Evolutionary conservation across 2,888 invertebrate genomes (phyloP).

Genomic region (Lithophane ornitopus): DNA sequence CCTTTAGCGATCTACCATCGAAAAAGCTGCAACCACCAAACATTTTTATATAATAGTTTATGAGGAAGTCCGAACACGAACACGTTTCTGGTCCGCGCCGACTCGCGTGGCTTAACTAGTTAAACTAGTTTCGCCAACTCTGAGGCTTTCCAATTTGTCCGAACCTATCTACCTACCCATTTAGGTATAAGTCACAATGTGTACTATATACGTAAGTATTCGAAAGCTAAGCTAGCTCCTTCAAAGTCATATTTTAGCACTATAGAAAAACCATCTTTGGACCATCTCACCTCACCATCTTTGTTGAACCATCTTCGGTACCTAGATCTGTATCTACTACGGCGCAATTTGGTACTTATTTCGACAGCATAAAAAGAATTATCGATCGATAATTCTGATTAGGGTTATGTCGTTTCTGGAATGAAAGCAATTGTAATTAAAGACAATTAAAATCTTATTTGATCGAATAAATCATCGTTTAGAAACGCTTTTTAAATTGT

Average conservation of each 20-base stretch:
- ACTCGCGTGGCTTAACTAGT: slow-evolving; percentile 46
- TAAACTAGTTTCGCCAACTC: slow-evolving; percentile 55
- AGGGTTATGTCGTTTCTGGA: background rate
- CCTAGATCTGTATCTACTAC: no score
- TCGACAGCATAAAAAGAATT: no score
- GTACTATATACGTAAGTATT: background rate
- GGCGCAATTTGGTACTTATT: no score
- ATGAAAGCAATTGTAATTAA: background rate
- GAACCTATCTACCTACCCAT: slow-evolving; percentile 3
- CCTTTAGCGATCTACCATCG: background rate
- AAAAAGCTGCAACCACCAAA: background rate
- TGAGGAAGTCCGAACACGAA: slow-evolving; percentile 28
- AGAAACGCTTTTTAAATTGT: background rate
- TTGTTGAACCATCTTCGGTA: no score
- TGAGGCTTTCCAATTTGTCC: slow-evolving; percentile 51
- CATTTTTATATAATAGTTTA: slow-evolving; percentile 11
- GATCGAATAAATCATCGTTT: background rate
- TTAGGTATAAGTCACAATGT: background rate
- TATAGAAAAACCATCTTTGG: no score
- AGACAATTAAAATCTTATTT: background rate
- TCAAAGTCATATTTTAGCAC: no score
- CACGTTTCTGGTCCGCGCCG: slow-evolving; percentile 14
- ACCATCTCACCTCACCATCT: no score
- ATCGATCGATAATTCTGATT: no score
- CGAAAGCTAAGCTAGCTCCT: no score